Conservation (phyloP, 1,140 invertebrate species). For the Drosophila sp. region DNA sequence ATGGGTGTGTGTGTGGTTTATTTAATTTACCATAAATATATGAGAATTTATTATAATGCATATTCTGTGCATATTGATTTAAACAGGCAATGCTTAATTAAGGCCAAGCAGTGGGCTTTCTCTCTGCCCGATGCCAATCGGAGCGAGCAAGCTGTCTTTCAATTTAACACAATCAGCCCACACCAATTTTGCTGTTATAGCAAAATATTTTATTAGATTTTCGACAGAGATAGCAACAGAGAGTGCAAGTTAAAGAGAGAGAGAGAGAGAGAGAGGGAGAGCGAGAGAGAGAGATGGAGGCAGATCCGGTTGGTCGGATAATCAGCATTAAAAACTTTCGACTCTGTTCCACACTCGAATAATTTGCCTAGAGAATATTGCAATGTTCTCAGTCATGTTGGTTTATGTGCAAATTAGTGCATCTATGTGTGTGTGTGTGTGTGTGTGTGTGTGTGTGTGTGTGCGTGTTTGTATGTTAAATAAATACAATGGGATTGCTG, state of each 20-base stretch:
- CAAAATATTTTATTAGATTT: conserved; percentile 73
- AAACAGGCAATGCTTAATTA: conserved; percentile 61
- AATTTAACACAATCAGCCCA: conserved; percentile 67
- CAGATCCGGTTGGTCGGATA: conserved; percentile 50
- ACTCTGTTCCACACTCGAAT: conserved; percentile 34
- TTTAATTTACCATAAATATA: conserved; percentile 68
- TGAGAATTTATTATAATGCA: conserved; percentile 44
- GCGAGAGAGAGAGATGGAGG: not conserved
- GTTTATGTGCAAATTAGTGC: conserved; percentile 38
- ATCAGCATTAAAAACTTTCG: conserved; percentile 71
- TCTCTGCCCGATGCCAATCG: conserved; percentile 49
- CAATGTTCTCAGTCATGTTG: conserved; percentile 64
- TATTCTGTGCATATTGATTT: conserved; percentile 60
- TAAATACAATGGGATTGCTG: conserved; percentile 68
- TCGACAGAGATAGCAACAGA: conserved; percentile 14
- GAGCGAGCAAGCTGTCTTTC: conserved; percentile 1
- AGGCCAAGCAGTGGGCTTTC: conserved; percentile 51
- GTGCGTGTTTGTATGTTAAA: conserved; percentile 35
- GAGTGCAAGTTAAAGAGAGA: no score
- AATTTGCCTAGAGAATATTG: conserved; percentile 48
- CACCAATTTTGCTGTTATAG: conserved; percentile 31
- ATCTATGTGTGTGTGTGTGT: conserved; percentile 15
- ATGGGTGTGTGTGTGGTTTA: conserved; percentile 47
- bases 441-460: conserved; percentile 20
- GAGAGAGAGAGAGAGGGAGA: not conserved